Base-by-base conservation (phyloP, 2,113 vertebrate species). In the Oncorhynchus nerka region DNA sequence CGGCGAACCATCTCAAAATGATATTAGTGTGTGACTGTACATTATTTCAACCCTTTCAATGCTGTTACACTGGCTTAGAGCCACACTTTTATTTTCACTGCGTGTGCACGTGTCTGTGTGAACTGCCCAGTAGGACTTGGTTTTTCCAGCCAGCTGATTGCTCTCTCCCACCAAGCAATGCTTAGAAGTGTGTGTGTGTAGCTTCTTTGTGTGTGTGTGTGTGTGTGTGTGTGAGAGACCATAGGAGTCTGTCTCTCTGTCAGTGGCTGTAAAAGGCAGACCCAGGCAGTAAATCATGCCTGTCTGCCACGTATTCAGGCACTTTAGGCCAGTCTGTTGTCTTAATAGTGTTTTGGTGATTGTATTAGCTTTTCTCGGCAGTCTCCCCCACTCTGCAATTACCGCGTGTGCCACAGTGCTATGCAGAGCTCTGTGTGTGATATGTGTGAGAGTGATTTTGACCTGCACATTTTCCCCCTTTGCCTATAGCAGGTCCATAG, bases 111-210 rank as follows among this genome's bases (percentile, higher is more conserved):
- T 79, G 45, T 75, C 62, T 34, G 28, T 76, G 81, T 64, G 73
- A 73, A 45, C 39, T 45, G 39, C 8, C 39, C 39, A 45, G 67
- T 73, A 72, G 70, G 70, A 66, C 66, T 75, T 22, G 76, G 24
- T 39, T 32, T 66, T n/a, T 4, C 59, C 59, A 22, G 68, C 49
- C 57, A 49, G 76, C 67, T 75, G 77, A 77, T 71, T 30, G 15
- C 77, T 70, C 68, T 74, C 73, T 78, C 75, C 73, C 75, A 30
- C 76, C 73, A 81, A 76, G 79, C 73, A 66, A 74, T 68, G 77
- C 80, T 73, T 71, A 76, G 59, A 79, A 26, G 62, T n/a, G 34
- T 34, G 34, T 34, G 28, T 26, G 66, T 68, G 28, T 32, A 28
- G 26, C 22, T 59, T 20, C 8, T 39, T 9, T 39, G 7, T 39